Evolutionary conservation across 2,888 invertebrate species (phyloP), one percentile per base, ranked within the genome.

Genomic region (Pollenia amentaria): DNA sequence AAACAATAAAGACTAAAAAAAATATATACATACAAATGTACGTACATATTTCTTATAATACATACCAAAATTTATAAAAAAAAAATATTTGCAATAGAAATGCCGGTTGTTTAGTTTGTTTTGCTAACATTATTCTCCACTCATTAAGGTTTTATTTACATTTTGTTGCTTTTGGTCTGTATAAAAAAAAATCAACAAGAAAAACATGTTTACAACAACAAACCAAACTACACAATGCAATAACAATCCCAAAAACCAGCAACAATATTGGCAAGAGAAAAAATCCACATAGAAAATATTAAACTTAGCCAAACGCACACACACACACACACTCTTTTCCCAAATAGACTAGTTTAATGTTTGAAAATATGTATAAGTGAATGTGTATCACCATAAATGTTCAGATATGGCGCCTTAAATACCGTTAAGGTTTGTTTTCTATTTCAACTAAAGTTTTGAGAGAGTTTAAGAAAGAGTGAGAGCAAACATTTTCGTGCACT

Each of bases 61-160:
- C 16, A 9, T 38, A 51, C n/a, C 62, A 62, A 64, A 40, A 40
- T 40, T 14, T 12, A 16, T 14, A 16, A 42, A 44, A 64, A 55
- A n/a, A 53, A 67, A 53, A 51, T 21, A 40, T 14, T 53, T 12
- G 11, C 16, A 67, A 48, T 62, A 73, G 21, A 77, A 83, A 83
- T 70, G 83, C 86, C 86, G 86, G 83, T 86, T 86, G 46, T 44
- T 57, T 76, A 67, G 76, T 87, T 83, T 87, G 86, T 87, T 87
- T 87, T 87, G 86, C 86, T 86, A 69, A 75, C 64, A 70, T 51
- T 75, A 80, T 86, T 86, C 83, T 72, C 40, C 14, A 65, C 72
- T 72, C 44, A 62, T 44, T 81, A 60, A 42, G 11, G 8, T 67
- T 70, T 53, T 80, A 42, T 67, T 44, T 55, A 29, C 21, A 14